Conservation (phyloP, 2,113 vertebrate genomes). For the Myotis lucifugus region DNA sequence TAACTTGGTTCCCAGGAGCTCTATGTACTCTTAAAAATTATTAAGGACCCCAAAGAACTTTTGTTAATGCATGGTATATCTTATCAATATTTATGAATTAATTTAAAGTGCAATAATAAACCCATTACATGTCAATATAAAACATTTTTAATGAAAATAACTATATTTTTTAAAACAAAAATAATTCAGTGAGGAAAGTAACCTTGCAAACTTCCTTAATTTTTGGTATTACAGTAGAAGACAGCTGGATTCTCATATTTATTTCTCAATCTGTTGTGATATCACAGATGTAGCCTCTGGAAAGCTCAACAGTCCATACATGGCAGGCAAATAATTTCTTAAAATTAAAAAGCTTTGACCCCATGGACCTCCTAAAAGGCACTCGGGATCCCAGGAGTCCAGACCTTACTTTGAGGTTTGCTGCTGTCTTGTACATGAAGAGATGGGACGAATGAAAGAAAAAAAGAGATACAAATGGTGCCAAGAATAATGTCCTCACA, state of each 20-base stretch:
- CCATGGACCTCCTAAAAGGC: not conserved
- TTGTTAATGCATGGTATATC: not conserved
- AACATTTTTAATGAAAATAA: conserved; percentile 47
- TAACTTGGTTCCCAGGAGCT: not conserved
- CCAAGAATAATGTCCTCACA: not conserved
- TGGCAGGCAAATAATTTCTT: not conserved
- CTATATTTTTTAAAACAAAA: conserved; percentile 25
- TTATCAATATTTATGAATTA: not conserved
- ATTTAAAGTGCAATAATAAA: not conserved
- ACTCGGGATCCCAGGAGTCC: not conserved
- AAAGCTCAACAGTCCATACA: not conserved
- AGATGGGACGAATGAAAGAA: not conserved
- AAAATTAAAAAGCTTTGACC: not conserved
- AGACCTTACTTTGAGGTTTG: not conserved
- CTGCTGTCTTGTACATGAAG: not conserved
- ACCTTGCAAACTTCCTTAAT: conserved; percentile 9
- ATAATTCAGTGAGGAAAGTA: not conserved
- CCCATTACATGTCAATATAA: not conserved
- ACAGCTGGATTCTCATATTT: not conserved
- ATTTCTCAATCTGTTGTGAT: not conserved
- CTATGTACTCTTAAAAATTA: not conserved
- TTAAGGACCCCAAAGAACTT: conserved; percentile 22
- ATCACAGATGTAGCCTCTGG: not conserved
- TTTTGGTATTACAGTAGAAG: not conserved
- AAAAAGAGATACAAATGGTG: not conserved